These are phyloP conservation scores for Helicoverpa assulta DNA, from an alignment of 2,888 invertebrate genomes.

Conservation along the genomic window DNA sequence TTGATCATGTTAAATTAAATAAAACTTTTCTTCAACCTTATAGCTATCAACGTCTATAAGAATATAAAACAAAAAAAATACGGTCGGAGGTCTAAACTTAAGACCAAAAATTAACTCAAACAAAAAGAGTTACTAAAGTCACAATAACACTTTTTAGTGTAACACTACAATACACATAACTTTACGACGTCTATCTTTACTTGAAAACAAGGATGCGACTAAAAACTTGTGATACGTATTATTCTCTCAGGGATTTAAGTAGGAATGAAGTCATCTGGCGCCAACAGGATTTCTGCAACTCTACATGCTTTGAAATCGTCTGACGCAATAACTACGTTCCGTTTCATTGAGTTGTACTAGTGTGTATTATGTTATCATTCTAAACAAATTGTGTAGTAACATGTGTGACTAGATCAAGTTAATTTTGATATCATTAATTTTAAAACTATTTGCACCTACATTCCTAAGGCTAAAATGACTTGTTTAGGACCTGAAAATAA, in stretches of 20 bases:
- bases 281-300: constrained; percentile 36
- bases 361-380: background rate
- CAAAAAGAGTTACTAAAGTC: constrained; percentile 40
- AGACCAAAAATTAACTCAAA: constrained; percentile 72
- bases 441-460: background rate
- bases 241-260: constrained; percentile 15
- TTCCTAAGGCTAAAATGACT: background rate
- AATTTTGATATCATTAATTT: too few relatives aligned
- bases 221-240: constrained; percentile 39
- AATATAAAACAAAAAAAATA: constrained; percentile 47
- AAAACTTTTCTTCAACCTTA: constrained; percentile 40
- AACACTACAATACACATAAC: constrained; percentile 13
- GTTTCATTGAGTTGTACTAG: constrained; percentile 28
- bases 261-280: constrained; percentile 49
- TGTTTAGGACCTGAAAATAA: background rate
- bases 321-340: constrained; percentile 60
- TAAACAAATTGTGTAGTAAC: background rate
- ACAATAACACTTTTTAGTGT: constrained; percentile 25
- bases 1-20: constrained; percentile 80
- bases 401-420: too few relatives aligned
- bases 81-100: constrained; percentile 73
- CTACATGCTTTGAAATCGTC: constrained; percentile 34
- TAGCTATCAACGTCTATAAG: constrained; percentile 40
- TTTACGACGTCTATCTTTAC: constrained; percentile 2
- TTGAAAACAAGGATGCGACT: constrained; percentile 2